A percentile compares a stretch with the other conserved stretches of the same genome.
These are phyloP conservation scores for Synaphobranchus kaupii DNA, from an alignment of 2,797 vertebrate species.

Conservation along the genomic window DNA sequence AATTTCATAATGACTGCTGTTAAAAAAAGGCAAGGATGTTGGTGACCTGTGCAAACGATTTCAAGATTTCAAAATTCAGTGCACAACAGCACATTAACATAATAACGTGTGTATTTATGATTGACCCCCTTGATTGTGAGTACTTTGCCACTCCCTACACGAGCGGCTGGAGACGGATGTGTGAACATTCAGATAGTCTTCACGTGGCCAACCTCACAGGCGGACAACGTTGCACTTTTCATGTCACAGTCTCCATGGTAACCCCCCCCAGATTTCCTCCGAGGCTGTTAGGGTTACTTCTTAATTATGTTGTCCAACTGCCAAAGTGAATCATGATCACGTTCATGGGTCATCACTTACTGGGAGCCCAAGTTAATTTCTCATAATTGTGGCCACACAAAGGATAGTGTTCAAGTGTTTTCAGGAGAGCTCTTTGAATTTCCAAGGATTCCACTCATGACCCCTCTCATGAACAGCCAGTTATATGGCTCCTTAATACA, in stretches of 20 bases:
- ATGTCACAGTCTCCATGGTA: constrained; percentile 21
- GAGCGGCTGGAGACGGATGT: background rate
- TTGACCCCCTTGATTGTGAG: background rate
- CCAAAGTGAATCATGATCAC: background rate
- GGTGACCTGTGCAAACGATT: background rate
- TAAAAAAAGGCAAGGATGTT: background rate
- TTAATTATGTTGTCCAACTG: constrained; percentile 4
- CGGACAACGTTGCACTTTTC: background rate
- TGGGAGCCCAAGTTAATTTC: background rate
- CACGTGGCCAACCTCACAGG: background rate
- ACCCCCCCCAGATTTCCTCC: background rate
- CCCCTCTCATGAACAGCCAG: background rate
- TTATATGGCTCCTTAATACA: background rate
- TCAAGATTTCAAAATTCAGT: background rate
- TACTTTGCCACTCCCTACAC: too few relatives aligned
- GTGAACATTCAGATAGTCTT: background rate
- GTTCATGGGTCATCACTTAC: background rate
- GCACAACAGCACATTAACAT: background rate
- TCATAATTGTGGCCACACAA: background rate
- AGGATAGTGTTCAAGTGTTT: background rate
- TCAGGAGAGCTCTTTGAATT: background rate
- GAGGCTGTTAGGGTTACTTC: background rate
- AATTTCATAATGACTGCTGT: background rate
- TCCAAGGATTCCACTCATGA: background rate
- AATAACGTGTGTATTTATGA: background rate